Evolutionary conservation across 2,113 vertebrate species (phyloP).

Genomic region (Odobenus rosmarus): DNA sequence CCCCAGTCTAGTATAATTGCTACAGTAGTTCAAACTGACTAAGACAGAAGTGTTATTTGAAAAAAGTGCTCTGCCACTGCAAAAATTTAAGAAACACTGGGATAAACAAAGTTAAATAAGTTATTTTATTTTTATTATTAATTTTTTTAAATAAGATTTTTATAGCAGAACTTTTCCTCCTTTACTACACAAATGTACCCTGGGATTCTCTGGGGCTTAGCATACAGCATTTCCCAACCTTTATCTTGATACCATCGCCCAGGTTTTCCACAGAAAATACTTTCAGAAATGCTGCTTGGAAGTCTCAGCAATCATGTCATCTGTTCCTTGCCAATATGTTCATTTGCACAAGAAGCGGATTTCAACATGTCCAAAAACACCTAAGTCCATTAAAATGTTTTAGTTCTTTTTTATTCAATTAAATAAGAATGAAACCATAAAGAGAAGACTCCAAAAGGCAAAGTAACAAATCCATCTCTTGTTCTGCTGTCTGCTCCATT

Average conservation of each 20-base stretch:
- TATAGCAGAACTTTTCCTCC: background rate
- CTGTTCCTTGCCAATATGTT: background rate
- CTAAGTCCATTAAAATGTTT: background rate
- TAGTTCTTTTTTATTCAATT: background rate
- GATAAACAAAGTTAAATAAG: background rate
- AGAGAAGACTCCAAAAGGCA: background rate
- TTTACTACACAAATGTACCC: background rate
- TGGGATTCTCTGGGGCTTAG: background rate
- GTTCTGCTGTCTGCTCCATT: background rate
- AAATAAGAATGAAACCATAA: background rate
- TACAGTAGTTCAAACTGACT: background rate
- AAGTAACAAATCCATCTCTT: background rate
- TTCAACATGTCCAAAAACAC: background rate
- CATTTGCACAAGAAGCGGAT: slow-evolving; percentile 27
- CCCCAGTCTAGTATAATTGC: no score
- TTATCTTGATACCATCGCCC: background rate
- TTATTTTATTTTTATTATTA: background rate
- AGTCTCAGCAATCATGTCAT: background rate
- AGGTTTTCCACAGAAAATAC: background rate
- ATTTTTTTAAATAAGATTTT: background rate
- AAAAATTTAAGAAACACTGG: background rate
- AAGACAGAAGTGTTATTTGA: background rate
- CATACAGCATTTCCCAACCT: background rate
- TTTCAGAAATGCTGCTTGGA: background rate
- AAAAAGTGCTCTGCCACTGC: background rate